Evolutionary conservation across 2,113 vertebrate species (phyloP).

Genomic region (Pyxicephalus adspersus): DNA sequence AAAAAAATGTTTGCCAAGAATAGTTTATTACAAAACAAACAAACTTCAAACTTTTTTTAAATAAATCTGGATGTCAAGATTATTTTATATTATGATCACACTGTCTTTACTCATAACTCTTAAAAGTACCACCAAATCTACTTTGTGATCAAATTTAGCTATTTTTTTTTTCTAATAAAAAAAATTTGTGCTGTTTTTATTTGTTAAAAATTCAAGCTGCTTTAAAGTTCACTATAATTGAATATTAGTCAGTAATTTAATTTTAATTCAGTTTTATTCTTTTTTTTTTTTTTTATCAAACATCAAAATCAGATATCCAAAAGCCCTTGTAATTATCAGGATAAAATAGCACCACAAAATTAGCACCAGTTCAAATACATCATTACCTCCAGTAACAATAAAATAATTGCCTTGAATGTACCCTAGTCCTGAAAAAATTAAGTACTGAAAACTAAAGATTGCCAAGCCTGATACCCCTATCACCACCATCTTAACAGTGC

Average conservation of each 20-base stretch:
- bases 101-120: too few species aligned
- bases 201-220: background rate
- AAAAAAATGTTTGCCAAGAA: too few species aligned
- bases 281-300: background rate
- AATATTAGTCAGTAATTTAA: background rate
- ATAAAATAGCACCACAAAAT: constrained; percentile 45
- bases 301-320: background rate
- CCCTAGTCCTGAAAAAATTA: too few species aligned
- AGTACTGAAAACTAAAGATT: too few species aligned
- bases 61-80: too few species aligned
- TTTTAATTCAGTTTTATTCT: background rate
- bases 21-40: too few species aligned
- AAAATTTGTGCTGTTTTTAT: constrained; percentile 18
- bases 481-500: too few species aligned
- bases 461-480: too few species aligned
- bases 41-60: too few species aligned
- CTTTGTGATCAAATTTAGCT: background rate
- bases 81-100: too few species aligned
- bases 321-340: constrained; percentile 28
- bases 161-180: background rate
- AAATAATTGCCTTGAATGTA: constrained; percentile 1
- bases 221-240: background rate
- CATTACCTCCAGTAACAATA: background rate
- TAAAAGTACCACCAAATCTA: background rate
- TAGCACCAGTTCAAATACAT: constrained; percentile 32